Evolutionary conservation across 2,797 vertebrate species (phyloP).

Genomic region (Spinus pinus): DNA sequence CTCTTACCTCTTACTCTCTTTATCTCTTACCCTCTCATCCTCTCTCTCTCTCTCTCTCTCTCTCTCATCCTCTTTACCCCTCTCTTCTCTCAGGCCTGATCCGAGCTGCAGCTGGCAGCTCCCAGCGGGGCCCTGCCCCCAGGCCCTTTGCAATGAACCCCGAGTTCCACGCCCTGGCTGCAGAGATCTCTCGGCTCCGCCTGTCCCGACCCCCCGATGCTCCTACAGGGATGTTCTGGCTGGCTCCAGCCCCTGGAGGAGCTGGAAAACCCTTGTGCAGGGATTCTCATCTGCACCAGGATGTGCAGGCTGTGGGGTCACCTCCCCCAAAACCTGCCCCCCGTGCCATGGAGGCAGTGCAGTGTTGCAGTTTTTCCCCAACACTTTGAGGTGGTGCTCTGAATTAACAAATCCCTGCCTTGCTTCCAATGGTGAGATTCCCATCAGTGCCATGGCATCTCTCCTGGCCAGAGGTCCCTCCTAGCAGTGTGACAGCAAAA

Average conservation of each 20-base stretch:
- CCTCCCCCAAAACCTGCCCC: neutral
- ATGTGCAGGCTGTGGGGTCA: neutral
- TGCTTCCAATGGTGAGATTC: neutral
- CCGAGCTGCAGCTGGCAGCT: neutral
- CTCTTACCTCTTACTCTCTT: too few relatives aligned
- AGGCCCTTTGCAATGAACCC: neutral
- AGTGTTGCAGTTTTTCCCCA: too few relatives aligned
- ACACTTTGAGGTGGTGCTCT: neutral
- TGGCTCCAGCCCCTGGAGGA: neutral
- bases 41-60: too few relatives aligned
- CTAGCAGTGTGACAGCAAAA: neutral
- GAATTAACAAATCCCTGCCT: neutral
- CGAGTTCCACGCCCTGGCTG: neutral
- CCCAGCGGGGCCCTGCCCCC: neutral
- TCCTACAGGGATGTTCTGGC: neutral
- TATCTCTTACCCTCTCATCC: too few relatives aligned
- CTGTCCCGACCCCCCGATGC: accelerated
- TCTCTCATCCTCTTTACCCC: too few relatives aligned
- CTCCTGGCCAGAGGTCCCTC: neutral
- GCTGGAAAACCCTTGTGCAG: neutral
- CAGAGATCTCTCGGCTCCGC: neutral
- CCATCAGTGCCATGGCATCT: neutral
- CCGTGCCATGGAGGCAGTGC: neutral
- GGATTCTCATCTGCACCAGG: neutral
- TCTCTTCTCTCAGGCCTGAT: neutral